These are phyloP conservation scores for Trichomalopsis sarcophagae DNA, from an alignment of 1,140 invertebrate species.

Conservation along the genomic window DNA sequence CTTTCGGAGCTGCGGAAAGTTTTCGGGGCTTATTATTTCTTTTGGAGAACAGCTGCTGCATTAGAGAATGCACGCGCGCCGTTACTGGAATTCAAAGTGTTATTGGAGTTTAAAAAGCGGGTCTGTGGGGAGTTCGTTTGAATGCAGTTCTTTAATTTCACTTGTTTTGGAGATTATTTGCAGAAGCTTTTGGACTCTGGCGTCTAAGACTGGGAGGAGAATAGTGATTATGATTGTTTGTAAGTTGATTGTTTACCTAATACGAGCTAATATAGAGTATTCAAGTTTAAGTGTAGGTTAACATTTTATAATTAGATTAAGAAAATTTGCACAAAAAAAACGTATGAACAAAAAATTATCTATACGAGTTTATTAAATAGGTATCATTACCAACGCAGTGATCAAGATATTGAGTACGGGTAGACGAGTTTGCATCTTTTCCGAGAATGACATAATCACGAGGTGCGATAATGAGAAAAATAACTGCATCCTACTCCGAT, in stretches of 20 bases:
- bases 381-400: no score
- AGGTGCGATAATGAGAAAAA: neutral
- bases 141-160: neutral
- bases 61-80: neutral
- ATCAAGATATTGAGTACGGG: no score
- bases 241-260: neutral
- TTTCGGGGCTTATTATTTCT: neutral
- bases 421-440: no score
- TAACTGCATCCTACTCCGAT: neutral
- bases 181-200: neutral
- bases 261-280: no score
- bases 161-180: neutral
- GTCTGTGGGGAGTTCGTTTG: neutral
- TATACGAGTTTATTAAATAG: no score
- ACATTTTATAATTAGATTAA: no score
- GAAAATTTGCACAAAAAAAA: no score
- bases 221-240: neutral
- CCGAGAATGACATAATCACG: no score
- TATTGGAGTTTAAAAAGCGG: conserved; percentile 20
- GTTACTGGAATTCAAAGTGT: conserved; percentile 3
- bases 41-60: neutral
- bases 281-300: no score
- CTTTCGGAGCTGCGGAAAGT: neutral
- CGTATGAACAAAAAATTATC: no score
- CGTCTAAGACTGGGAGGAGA: neutral